Base-by-base conservation (phyloP, 2,888 invertebrate genomes). In the Xanthia icteritia region DNA sequence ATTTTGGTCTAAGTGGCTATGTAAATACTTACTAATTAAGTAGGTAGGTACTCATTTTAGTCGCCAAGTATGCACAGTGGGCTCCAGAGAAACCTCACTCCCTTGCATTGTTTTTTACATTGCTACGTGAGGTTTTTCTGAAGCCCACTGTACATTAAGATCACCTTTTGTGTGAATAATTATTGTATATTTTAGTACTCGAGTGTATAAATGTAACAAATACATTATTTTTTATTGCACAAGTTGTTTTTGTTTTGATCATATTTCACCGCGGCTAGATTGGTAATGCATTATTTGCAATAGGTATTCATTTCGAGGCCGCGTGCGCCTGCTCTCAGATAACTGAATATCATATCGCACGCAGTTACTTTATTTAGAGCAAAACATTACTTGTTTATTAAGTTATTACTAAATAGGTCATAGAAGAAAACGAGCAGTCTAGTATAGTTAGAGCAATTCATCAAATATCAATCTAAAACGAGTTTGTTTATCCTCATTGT, bases 221-320 rank as follows among this genome's bases (percentile, higher is more conserved):
- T 89, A 89, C 86, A 89, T 87, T 88, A 90, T 91, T 90, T 86
- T 82, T 86, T 87, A 79, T 79, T 85, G 74, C 48, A 69, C 60
- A 51, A 51, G 23, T 51, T 23, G 51, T 51, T 73, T 73, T 87
- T 87, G 88, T 89, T 89, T 90, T 85, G 72, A 81, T 90, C 79
- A 83, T 89, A 85, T 90, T 91, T 86, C 86, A 89, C 91, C 91
- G 68, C 93, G 69, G 56, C 87, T 74, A 54, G 75, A 63, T 67
- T 77, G 76, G 79, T 36, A 67, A 82, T 83, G 79, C 79, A 78
- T 63, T 79, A 77, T 81, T 73, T 81, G 81, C 73, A 73, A 65
- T 69, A 76, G 60, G 81, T 89, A 87, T 85, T 63, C 11, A 79
- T 79, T 77, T 74, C 84, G 86, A 88, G 87, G 89, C 73, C 80